Conservation (phyloP, 2,113 vertebrate species). For the Gambusia affinis region DNA sequence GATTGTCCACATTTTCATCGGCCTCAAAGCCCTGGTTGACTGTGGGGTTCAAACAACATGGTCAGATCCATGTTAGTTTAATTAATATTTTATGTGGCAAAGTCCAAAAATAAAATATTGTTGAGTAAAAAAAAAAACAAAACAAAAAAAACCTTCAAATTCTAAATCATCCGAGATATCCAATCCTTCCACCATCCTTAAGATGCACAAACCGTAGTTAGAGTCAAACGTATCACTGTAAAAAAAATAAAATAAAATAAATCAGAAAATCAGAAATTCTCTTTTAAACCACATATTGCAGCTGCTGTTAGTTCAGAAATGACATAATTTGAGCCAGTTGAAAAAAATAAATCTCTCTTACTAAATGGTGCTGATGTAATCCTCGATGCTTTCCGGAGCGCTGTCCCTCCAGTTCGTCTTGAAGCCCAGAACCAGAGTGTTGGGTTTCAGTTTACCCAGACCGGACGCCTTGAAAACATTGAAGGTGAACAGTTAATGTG, state of each 20-base stretch:
- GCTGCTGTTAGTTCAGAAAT: no score
- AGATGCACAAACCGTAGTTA: constrained; percentile 76
- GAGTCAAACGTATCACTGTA: constrained; percentile 81
- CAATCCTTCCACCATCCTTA: constrained; percentile 76
- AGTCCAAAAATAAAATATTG: not conserved
- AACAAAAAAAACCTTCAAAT: constrained; percentile 61
- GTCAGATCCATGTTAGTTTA: not conserved
- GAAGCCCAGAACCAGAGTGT: constrained; percentile 80
- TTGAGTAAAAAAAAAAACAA: constrained; percentile 42
- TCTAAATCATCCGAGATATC: constrained; percentile 72
- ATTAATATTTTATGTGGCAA: not conserved
- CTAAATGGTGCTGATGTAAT: constrained; percentile 81
- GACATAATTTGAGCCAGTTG: no score
- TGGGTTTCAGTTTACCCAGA: constrained; percentile 81
- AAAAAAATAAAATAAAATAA: not conserved
- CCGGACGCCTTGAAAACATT: constrained; percentile 14
- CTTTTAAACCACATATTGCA: not conserved
- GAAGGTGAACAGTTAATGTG: no score
- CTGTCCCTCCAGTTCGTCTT: constrained; percentile 80
- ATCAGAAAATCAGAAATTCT: not conserved
- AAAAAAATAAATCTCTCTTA: constrained; percentile 50
- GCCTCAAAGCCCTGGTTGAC: constrained; percentile 71
- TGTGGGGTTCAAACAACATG: constrained; percentile 16
- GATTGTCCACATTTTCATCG: constrained; percentile 55
- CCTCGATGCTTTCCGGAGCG: constrained; percentile 64